Evolutionary conservation across 1,140 invertebrate species (phyloP), one percentile per base, ranked within the genome.

Genomic region (Drosophila albomicans): DNA sequence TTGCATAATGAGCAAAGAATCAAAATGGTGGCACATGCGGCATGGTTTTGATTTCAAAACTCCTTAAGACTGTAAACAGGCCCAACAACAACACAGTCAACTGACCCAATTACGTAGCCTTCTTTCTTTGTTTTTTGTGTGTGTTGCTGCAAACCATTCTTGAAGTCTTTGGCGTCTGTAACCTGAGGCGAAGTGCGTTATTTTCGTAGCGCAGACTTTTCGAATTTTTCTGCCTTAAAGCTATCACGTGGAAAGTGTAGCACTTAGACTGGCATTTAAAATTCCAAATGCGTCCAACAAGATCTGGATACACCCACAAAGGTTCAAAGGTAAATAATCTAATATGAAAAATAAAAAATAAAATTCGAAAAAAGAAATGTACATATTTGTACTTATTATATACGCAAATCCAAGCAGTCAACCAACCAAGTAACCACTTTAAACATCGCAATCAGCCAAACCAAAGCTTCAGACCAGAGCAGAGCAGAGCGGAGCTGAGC

Each of bases 321-420:
- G 41, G 84, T 80, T 88, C 82, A 87, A 87, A 88, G 82, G 82
- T 88, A 87, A 87, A 87, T 66, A 87, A 82, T 87, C 79, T 75
- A 49, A 87, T 77, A 76, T 70, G 13, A 52, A 20, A 32, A n/a
- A 51, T 11, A 51, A 32, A 52, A 25, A 28, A 20, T 48, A 48
- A 25, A 25, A 25, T 25, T 25, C 20, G 8, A 49, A 25, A 49
- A 49, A 49, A 59, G 43, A 41, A 7, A 35, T 52, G 43, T 51
- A 38, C 30, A 78, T 84, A 88, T 88, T 82, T 74, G 66, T 88
- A 74, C 62, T 71, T 62, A 57, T 64, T 46, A 41, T 61, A 46
- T 52, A 63, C 13, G 63, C 68, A 62, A 66, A 64, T 70, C 69
- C 62, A 52, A 25, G 30, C 38, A 57, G 45, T 13, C 25, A 71